Evolutionary conservation across 2,113 vertebrate genomes (phyloP).

Genomic region (Amia ocellicauda): DNA sequence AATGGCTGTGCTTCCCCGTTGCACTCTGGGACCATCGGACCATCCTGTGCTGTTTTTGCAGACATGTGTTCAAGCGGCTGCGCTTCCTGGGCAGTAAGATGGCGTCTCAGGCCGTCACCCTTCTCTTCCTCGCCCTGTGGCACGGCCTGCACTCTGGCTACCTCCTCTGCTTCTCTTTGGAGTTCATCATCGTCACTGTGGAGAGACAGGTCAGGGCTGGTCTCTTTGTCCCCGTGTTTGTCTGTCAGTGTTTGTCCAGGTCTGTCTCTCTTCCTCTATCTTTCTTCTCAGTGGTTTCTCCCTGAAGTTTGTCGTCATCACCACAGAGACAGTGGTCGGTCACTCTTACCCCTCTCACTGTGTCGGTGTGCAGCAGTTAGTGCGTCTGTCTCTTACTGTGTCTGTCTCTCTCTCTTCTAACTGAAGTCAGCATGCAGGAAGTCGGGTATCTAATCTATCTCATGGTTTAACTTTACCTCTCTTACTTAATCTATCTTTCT

Average conservation of each 20-base stretch:
- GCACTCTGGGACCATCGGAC: not conserved
- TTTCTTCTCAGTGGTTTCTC: not conserved
- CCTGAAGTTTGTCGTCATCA: not conserved
- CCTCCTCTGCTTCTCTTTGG: conserved; percentile 94
- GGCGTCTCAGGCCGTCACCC: conserved; percentile 78
- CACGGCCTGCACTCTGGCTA: conserved; percentile 94
- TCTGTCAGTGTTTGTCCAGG: not conserved
- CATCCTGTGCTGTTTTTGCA: conserved; percentile 46
- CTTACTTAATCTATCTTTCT: not conserved
- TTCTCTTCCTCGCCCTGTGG: conserved; percentile 90
- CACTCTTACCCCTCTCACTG: no score
- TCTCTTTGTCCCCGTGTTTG: conserved; percentile 14
- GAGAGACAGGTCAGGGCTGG: conserved; percentile 80
- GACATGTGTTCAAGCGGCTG: conserved; percentile 89
- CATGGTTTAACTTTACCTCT: not conserved
- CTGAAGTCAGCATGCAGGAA: no score
- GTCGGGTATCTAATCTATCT: no score
- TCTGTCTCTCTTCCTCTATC: conserved; percentile 8
- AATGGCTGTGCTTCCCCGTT: no score
- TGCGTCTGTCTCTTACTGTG: no score
- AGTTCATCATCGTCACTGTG: conserved; percentile 86
- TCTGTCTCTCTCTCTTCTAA: not conserved
- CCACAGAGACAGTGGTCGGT: no score
- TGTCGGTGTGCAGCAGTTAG: no score
- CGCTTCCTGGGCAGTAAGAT: conserved; percentile 89